phyloP scores from a whole-genome alignment of 2,113 vertebrate genomes.

The Gopherus flavomarginatus region DNA sequence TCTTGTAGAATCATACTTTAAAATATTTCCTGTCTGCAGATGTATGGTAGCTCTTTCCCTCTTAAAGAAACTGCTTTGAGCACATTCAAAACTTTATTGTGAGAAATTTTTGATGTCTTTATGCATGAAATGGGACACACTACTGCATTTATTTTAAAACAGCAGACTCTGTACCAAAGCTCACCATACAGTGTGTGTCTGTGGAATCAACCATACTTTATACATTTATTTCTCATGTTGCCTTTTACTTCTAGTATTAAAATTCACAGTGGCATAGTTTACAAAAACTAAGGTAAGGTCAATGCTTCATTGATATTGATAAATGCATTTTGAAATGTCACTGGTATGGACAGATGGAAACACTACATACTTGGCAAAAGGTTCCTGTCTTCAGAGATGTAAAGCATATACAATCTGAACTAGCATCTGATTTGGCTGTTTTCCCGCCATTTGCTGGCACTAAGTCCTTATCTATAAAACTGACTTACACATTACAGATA shows the following conservation, averaged over 20 bases:
- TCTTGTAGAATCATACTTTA: background rate
- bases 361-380: background rate
- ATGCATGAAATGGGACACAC: background rate
- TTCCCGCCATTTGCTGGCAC: background rate
- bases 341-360: background rate
- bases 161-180: background rate
- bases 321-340: constrained; percentile 13
- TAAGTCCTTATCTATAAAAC: constrained; percentile 13
- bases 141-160: background rate
- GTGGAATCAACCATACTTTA: background rate
- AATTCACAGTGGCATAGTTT: constrained; percentile 6
- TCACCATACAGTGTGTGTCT: background rate
- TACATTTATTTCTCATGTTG: background rate
- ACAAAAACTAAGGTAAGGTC: background rate
- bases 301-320: constrained; percentile 27
- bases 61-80: background rate
- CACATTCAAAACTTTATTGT: background rate
- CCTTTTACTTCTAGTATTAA: background rate
- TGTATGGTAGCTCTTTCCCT: background rate
- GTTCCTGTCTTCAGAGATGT: background rate
- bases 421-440: background rate
- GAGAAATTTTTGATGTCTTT: background rate
- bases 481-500: background rate
- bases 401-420: constrained; percentile 4
- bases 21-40: background rate